Evolutionary conservation across 2,888 invertebrate species (phyloP), one percentile per base, ranked within the genome.

Genomic region (Andricus curvator): DNA sequence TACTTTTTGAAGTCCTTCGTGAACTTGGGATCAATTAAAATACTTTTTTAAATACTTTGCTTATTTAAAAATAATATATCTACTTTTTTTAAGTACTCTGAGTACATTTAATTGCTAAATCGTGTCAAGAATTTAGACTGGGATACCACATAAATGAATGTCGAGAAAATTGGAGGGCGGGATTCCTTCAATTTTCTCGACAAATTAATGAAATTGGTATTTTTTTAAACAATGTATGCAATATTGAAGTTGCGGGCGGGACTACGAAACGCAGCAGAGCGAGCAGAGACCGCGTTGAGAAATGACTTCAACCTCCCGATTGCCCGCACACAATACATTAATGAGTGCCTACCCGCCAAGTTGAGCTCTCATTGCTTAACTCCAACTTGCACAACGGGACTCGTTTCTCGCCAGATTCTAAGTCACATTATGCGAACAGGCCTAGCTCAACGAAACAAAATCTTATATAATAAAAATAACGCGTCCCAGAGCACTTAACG

Each of bases 291-390:
- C 56, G n/a, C 56, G n/a, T 56, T 56, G 56, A 56, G 56, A 56
- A 56, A 56, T 56, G n/a, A 56, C 56, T 56, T n/a, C n/a, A 56
- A 56, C n/a, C 56, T 56, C 56, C 56, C 56, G 56, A 56, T 56
- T 56, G 56, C 56, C 56, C 56, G 56, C 9, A 56, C 56, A 56
- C 56, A 56, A 56, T 56, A 56, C 56, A 0, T 56, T 56, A 56
- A 56, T 56, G 56, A 56, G 56, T 56, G 56, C n/a, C n/a, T 56
- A 11, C 56, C n/a, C n/a, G 56, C 56, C n/a, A 9, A n/a, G 56
- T n/a, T n/a, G 56, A 56, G n/a, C 56, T 56, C 56, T 56, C 56
- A n/a, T 56, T 56, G n/a, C 56, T n/a, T 9, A 56, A 56, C 56
- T 56, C n/a, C n/a, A 9, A 11, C n/a, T 56, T 56, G 56, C 56